Evolutionary conservation across 2,113 vertebrate genomes (phyloP).

Genomic region (Glaucidium brasilianum): DNA sequence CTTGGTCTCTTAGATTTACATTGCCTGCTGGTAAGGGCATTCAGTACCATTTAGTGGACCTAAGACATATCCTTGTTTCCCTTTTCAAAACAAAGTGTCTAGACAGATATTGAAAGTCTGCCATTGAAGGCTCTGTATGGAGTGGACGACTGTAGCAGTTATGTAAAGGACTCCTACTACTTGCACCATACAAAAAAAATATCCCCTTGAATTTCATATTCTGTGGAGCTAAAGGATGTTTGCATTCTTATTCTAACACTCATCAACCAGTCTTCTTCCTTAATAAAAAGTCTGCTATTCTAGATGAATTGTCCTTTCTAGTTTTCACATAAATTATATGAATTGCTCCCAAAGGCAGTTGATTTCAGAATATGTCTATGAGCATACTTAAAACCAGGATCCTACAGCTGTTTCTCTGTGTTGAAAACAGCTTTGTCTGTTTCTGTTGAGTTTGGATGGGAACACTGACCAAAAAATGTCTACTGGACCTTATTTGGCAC

Average conservation of each 20-base stretch:
- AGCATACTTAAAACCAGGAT: neutral
- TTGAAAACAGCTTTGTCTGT: neutral
- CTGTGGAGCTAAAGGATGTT: neutral
- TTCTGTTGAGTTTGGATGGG: neutral
- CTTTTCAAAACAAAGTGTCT: neutral
- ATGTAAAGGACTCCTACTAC: neutral
- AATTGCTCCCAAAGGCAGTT: neutral
- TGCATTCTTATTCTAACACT: neutral
- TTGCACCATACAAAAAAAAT: neutral
- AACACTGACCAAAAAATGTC: neutral
- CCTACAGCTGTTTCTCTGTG: neutral
- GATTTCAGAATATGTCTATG: neutral
- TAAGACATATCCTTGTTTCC: neutral
- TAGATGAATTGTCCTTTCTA: neutral
- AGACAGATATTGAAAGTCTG: neutral
- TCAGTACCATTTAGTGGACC: neutral
- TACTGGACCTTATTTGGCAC: neutral
- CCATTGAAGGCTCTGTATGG: neutral
- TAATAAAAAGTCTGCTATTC: neutral
- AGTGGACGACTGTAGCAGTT: neutral
- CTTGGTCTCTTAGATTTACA: neutral
- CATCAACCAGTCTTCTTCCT: neutral
- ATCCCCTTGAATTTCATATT: neutral
- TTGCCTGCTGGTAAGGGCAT: neutral
- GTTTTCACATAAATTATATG: neutral